Conservation (phyloP, 2,113 vertebrate genomes). For the Hippocampus comes region DNA sequence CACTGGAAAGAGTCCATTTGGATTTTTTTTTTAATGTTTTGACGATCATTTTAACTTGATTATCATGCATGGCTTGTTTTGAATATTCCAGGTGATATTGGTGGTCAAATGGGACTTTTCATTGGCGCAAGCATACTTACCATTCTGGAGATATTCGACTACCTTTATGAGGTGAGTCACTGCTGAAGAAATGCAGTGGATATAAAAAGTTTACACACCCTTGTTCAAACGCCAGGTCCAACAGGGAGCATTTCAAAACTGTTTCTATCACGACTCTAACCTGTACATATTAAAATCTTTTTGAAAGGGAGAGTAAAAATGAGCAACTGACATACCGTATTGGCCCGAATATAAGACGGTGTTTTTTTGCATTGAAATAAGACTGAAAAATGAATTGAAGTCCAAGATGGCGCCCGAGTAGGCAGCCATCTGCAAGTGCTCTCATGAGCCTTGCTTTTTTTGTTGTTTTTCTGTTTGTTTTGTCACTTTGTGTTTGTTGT, state of each 20-base stretch:
- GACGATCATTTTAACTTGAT: neutral
- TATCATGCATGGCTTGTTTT: neutral
- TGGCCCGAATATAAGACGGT: no score
- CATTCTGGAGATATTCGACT: constrained; percentile 89
- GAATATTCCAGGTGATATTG: constrained; percentile 80
- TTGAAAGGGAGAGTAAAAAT: neutral
- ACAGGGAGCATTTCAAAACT: neutral
- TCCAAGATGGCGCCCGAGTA: no score
- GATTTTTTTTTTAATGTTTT: neutral
- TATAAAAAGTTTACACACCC: neutral
- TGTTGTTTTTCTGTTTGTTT: no score
- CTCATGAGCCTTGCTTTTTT: no score
- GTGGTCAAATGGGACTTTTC: constrained; percentile 93
- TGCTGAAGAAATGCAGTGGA: neutral
- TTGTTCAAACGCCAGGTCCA: neutral
- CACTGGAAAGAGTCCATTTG: neutral
- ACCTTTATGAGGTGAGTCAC: constrained; percentile 85
- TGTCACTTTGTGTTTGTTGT: no score
- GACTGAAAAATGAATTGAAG: no score
- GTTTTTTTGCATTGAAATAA: no score
- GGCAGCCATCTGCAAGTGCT: no score
- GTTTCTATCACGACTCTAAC: neutral
- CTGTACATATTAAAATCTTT: neutral
- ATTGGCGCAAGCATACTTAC: constrained; percentile 92
- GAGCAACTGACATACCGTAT: neutral